Evolutionary conservation across 2,797 vertebrate genomes (phyloP), one percentile per base, ranked within the genome.

Genomic region (Pterois miles): DNA sequence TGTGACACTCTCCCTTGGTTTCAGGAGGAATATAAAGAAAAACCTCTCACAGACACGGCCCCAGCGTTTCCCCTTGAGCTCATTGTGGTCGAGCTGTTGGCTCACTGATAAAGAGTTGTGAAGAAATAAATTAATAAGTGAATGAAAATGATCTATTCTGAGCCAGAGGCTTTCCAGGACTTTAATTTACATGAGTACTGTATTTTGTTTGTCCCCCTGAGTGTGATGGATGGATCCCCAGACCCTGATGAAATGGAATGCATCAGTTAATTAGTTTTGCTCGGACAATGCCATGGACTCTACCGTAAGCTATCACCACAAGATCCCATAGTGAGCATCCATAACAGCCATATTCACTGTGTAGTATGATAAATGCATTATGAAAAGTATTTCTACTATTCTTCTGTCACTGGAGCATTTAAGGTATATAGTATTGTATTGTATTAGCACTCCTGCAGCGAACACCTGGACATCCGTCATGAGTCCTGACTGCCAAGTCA

Each of bases 261-360:
- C 91, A 94, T 95, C 94, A 94, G 85, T 89, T 95, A 94, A 95
- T 95, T 95, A 94, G 92, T 93, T 95, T 94, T 90, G 69, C 81
- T 84, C 74, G 71, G 89, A 93, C 91, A 94, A 87, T 90, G 83
- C 78, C 79, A 76, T 76, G 59, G 72, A 86, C 59, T 63, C 40
- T 66, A 57, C 71, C 58, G 50, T 75, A 22, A 78, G 67, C 64
- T 67, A 85, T 82, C 34, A 80, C 65, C 59, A 40, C 40, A 71
- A 38, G 58, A 84, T 53, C 53, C 31, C 34, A 64, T 65, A 54
- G 11, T 59, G 8, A 62, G 14, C 18, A 50, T 82, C 33, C 2
- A 53, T 22, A 54, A 71, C 53, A 33, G 8, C 13, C 62, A 10
- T 16, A 43, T 50, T 27, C 25, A 56, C 4, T 25, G 23, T 43